Evolutionary conservation across 2,113 vertebrate species (phyloP), one percentile per base, ranked within the genome.

Genomic region (Neodontobutis hainanensis): DNA sequence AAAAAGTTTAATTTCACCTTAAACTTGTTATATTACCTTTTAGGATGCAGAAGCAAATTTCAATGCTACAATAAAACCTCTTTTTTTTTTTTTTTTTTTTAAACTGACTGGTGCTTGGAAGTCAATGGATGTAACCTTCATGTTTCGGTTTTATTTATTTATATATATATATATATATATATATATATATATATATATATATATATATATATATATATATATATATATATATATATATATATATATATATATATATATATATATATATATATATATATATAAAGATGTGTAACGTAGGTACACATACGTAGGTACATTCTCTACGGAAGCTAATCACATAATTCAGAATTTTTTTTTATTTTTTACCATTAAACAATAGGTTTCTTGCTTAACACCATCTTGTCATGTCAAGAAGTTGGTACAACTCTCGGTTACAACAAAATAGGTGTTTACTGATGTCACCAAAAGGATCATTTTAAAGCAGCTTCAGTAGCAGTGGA

Each of bases 391-490:
- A 10, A 58, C 11, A 11, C 50, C 48, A 15, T 43, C 44, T 69
- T 58, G 7, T 55, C 53, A 56, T 34, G 52, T 48, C 27, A 32
- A 0, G 3, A 42, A 32, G 36, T 32, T n/a, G 52, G 34, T 55
- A 35, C 34, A 36, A 55, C 14, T 36, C 52, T 55, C 34, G 14
- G 51, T 35, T 12, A 15, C 43, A 48, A 3, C 14, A 50, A n/a
- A 59, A 8, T 42, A 61, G 1, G 6, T 45, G 11, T 66, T 61
- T 2, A 32, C 8, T 19, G 38, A 42, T 35, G 14, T 70, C 50
- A 73, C 62, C 1, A 5, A 7, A 32, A 7, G 11, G 50, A 44
- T 91, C 78, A 92, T 75, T 91, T 91, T 70, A 73, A 70, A 16
- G 82, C 62, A 0, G 73, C 12, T 2, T 89, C 88, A 8, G 70